Evolutionary conservation across 2,888 invertebrate genomes (phyloP).

Genomic region (Plusia festucae): DNA sequence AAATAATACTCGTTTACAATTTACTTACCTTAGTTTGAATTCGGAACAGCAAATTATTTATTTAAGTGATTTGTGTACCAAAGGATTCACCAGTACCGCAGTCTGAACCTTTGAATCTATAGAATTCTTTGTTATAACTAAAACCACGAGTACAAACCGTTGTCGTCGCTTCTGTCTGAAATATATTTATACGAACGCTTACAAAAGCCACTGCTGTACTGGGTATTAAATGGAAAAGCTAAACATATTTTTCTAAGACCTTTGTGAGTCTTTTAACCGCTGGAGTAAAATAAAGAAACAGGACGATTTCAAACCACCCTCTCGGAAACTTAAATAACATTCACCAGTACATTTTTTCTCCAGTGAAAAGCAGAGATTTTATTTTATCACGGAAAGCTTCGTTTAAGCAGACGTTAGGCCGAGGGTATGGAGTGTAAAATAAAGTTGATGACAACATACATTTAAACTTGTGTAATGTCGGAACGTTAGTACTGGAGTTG

Average conservation of each 20-base stretch:
- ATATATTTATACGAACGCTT: constrained; percentile 39
- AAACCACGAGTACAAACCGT: constrained; percentile 30
- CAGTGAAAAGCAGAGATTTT: constrained; percentile 23
- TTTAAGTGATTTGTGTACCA: constrained; percentile 1
- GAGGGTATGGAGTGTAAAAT: constrained; percentile 37
- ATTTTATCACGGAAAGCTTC: constrained; percentile 26
- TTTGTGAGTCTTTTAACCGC: constrained; percentile 37
- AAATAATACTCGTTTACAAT: not conserved
- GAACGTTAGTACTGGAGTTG: constrained; percentile 24
- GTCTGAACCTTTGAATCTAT: constrained; percentile 30
- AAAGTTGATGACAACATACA: constrained; percentile 40
- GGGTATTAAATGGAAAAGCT: constrained; percentile 45
- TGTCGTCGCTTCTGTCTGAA: constrained; percentile 28
- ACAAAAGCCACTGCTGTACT: constrained; percentile 38
- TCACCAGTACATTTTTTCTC: constrained; percentile 14
- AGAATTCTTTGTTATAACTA: constrained; percentile 37
- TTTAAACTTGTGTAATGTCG: constrained; percentile 27
- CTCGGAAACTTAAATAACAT: constrained; percentile 26
- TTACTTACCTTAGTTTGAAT: not conserved
- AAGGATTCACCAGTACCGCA: constrained; percentile 10
- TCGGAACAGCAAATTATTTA: not conserved
- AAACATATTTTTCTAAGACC: constrained; percentile 45
- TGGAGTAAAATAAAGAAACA: constrained; percentile 34
- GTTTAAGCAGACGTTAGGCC: constrained; percentile 25
- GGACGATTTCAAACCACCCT: constrained; percentile 20